phyloP scores from a whole-genome alignment of 2,113 vertebrate species.

The Riparia riparia region DNA sequence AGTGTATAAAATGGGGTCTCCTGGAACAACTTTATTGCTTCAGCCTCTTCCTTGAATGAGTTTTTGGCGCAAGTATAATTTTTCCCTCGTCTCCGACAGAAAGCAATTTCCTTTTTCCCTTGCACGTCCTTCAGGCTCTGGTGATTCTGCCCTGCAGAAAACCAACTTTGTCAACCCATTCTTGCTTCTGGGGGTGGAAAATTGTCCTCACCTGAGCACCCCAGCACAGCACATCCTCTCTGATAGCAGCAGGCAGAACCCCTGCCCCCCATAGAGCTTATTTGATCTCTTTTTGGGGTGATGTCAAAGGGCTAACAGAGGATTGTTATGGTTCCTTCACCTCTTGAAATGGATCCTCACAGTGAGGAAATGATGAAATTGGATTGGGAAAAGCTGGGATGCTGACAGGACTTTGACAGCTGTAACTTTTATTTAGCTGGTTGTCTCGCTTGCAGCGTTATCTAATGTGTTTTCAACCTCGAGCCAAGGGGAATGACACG shows the following conservation, averaged over 20 bases:
- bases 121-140: not conserved
- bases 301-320: not conserved
- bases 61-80: not conserved
- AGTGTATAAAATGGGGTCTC: constrained; percentile 28
- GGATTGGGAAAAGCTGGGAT: not conserved
- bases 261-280: rapidly evolving
- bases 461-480: not conserved
- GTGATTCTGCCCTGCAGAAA: not conserved
- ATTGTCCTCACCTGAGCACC: not conserved
- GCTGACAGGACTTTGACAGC: not conserved
- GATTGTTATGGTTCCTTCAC: not conserved
- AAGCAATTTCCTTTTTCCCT: constrained; percentile 47
- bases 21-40: constrained; percentile 36
- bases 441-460: rapidly evolving
- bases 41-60: constrained; percentile 10
- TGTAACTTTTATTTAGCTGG: not conserved
- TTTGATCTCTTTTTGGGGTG: not conserved
- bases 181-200: not conserved
- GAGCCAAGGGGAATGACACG: not conserved
- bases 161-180: not conserved
- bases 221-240: not conserved
- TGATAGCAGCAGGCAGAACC: not conserved
- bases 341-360: not conserved
- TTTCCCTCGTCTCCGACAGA: not conserved
- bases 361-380: not conserved